phyloP scores from a whole-genome alignment of 1,140 invertebrate species.

The Ridgeia piscesae region DNA sequence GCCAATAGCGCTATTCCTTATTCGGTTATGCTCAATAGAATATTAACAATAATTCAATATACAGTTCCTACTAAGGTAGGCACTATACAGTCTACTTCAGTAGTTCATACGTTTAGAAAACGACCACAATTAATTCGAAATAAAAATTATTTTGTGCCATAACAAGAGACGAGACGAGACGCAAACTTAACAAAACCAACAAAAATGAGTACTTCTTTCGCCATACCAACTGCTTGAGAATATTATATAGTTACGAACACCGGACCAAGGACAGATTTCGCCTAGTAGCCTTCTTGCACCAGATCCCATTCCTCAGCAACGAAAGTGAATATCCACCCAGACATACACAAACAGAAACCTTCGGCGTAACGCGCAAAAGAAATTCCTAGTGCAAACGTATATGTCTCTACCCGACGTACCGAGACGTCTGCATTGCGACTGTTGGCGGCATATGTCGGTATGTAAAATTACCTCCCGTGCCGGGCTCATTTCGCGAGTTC shows the following conservation, averaged over 20 bases:
- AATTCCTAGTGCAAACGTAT: background rate
- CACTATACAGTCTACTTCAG: too few species aligned
- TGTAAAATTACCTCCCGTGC: background rate
- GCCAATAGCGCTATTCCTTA: too few species aligned
- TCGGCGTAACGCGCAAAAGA: background rate
- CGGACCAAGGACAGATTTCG: background rate
- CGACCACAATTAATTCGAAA: too few species aligned
- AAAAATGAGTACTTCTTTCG: background rate
- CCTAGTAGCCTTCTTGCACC: background rate
- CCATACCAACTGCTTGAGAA: background rate
- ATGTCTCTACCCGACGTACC: background rate
- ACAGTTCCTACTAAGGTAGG: too few species aligned
- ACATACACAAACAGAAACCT: background rate
- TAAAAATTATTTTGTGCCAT: too few species aligned
- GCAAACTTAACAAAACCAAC: background rate
- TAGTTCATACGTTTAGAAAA: too few species aligned
- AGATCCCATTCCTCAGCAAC: background rate
- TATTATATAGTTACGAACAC: background rate
- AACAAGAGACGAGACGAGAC: background rate
- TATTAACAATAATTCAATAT: too few species aligned
- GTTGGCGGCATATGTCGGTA: background rate
- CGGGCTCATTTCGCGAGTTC: background rate
- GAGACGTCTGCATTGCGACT: background rate
- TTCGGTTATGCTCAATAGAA: too few species aligned
- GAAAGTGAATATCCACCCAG: background rate